phyloP scores from a whole-genome alignment of 2,113 vertebrate species.

The Chitala chitala region DNA sequence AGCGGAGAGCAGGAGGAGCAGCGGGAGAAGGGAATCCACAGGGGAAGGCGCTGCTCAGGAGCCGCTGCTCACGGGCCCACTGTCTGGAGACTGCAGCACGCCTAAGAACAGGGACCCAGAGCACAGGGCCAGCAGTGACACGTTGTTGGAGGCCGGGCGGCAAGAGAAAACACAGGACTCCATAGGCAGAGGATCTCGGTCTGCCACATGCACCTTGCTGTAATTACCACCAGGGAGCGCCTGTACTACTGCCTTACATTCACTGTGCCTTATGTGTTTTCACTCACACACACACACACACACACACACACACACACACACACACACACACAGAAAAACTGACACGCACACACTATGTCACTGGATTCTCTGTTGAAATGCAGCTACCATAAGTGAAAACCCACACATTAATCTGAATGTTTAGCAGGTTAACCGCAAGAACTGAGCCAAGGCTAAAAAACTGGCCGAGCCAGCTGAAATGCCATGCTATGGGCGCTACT shows the following conservation, averaged over 20 bases:
- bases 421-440: neutral
- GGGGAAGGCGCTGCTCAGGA: neutral
- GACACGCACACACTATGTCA: neutral
- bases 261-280: neutral
- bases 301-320: neutral
- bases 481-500: neutral
- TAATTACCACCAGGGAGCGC: neutral
- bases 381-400: neutral
- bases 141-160: neutral
- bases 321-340: neutral
- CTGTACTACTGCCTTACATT: neutral
- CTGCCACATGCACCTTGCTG: slow-evolving; percentile 10
- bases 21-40: too few relatives aligned
- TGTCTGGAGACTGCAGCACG: neutral
- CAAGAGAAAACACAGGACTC: neutral
- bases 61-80: neutral
- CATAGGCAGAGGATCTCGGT: neutral
- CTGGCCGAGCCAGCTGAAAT: neutral
- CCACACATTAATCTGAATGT: neutral
- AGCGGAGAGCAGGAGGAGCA: neutral
- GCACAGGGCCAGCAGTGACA: too few relatives aligned
- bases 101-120: neutral
- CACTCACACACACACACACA: neutral
- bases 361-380: neutral
- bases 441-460: slow-evolving; percentile 4